Conservation (phyloP, 64 coral and sea anemone species). For the Pocillopora damicornis region DNA sequence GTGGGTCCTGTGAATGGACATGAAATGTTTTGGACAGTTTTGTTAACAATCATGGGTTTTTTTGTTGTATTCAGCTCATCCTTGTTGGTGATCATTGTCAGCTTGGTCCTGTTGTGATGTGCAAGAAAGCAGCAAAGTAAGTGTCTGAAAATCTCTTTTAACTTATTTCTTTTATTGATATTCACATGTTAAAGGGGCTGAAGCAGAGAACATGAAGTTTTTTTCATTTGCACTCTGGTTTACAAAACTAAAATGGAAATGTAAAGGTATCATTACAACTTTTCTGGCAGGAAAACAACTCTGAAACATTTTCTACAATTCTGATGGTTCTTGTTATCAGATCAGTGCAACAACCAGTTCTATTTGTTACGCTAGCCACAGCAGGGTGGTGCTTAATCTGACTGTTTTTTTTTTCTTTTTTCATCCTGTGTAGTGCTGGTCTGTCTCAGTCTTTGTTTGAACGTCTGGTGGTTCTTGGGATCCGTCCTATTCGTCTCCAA, state of each 20-base stretch:
- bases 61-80: slow-evolving; percentile 61
- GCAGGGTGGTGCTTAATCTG: background rate
- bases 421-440: slow-evolving; percentile 75
- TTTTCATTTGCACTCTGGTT: too few species aligned
- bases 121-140: slow-evolving; percentile 99
- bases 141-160: background rate
- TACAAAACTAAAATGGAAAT: too few species aligned
- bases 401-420: background rate
- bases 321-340: too few species aligned
- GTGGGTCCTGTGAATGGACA: too few species aligned
- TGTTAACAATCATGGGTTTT: background rate
- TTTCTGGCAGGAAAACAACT: too few species aligned
- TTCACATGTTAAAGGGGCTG: too few species aligned
- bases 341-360: background rate
- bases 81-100: slow-evolving; percentile 99
- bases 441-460: slow-evolving; percentile 99
- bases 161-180: background rate
- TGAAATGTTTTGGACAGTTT: background rate
- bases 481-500: slow-evolving; percentile 92
- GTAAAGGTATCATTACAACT: too few species aligned
- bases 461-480: slow-evolving; percentile 92
- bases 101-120: slow-evolving; percentile 97
- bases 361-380: background rate
- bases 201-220: too few species aligned
- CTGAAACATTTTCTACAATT: too few species aligned